Base-by-base conservation (phyloP, 2,113 vertebrate species). In the Notarius quadriscutis region DNA sequence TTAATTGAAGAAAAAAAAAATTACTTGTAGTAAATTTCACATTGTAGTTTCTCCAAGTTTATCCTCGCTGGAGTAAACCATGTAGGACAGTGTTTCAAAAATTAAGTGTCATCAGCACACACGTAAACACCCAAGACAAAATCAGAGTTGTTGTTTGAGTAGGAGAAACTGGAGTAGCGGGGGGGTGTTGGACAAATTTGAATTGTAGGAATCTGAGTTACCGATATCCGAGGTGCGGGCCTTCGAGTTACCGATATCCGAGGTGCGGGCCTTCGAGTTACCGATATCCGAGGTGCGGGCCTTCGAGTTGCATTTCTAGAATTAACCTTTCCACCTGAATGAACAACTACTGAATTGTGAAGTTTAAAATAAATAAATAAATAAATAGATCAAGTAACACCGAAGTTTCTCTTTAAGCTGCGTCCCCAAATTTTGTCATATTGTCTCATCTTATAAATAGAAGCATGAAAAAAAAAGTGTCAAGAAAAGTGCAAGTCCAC, bases 401-500 rank as follows among this genome's bases (percentile, higher is more conserved):
- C 1, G 17, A 14, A 15, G 22, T 57, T 55, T 17, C n/a, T 79
- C 14, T 77, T 53, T 15, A 18, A 27, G 5, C 51, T 25, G 11
- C 2, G 4, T 41, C 75, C 15, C 41, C 84, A n/a, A 4, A 41
- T 27, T 53, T 50, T 34, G 50, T 65, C 17, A 12, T 20, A 92
- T 92, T 25, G 18, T 25, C 93, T 94, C 93, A 91, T 94, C 93
- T 87, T 92, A 90, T 91, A 93, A 94, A 93, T 93, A 41, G 41
- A 41, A 41, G 74, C 89, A 86, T 84, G 92, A 91, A 92, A 92
- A 93, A 92, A 93, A 94, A 94, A 93, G 92, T 90, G 91, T 93
- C 92, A 89, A 93, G 93, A 93, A 92, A 93, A 91, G 93, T 91
- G 87, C 94, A 91, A 92, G 93, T 89, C 87, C 88, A 91, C 92